Evolutionary conservation across 2,888 invertebrate genomes (phyloP), one percentile per base, ranked within the genome.

Genomic region (Euclidia mi): DNA sequence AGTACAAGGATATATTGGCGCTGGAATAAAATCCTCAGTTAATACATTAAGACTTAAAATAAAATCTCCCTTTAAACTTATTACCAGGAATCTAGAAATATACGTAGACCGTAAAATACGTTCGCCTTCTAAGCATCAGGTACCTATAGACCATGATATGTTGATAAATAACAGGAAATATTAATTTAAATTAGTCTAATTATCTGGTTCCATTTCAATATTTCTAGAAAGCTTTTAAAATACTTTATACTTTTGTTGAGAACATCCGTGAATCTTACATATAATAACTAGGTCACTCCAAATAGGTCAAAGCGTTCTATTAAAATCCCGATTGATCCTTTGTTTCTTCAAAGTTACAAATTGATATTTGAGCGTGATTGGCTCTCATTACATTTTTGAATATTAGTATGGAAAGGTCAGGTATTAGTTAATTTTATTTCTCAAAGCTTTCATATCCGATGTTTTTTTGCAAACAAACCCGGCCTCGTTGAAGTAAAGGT

Each of bases 401-500:
- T 50, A 15, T n/a, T 46, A 55, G 44, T 34, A 14, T 42, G 64
- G 34, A 12, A 46, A n/a, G n/a, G n/a, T n/a, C n/a, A 66, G 41
- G 41, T 48, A 18, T n/a, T n/a, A 56, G 48, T 46, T 46, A 43
- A 47, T 44, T 31, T 44, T 43, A 40, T 69, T 64, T 51, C 32
- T n/a, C 11, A 17, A 45, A 51, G 41, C 41, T 47, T 64, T 56
- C 38, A 47, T 47, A 38, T 40, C 40, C 31, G 20, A 38, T 15
- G 32, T 40, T 40, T 47, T n/a, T 64, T 37, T 42, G 35, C 15
- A 51, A 56, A 56, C 31, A 68, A 51, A 42, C 43, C 20, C 32
- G 37, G 20, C 18, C 18, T 46, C 29, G 35, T 55, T 56, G 55
- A 65, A 57, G 51, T 44, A 47, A 57, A 59, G 65, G 68, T 58